Conservation (phyloP, 2,888 invertebrate genomes). For the Piscicola geometra region DNA sequence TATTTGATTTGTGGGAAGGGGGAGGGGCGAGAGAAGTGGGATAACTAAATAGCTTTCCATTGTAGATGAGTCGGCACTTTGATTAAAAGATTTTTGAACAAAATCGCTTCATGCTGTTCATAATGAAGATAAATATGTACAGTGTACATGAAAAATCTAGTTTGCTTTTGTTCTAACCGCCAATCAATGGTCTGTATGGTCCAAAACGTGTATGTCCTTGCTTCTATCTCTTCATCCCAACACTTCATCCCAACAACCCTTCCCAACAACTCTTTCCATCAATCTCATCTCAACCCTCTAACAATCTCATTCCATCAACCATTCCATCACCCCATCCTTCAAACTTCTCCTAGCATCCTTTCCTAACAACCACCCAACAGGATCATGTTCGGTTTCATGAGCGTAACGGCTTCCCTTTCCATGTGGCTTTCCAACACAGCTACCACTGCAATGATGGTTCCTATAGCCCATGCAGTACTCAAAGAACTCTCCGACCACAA, state of each 20-base stretch:
- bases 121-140: too few species aligned
- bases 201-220: too few species aligned
- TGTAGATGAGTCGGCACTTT: background rate
- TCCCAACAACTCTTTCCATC: background rate
- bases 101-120: too few species aligned
- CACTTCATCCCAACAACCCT: background rate
- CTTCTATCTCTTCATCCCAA: too few species aligned
- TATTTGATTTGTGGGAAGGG: too few species aligned
- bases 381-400: constrained; percentile 76
- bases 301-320: background rate
- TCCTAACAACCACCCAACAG: constrained; percentile 39
- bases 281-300: background rate
- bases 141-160: too few species aligned
- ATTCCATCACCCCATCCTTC: background rate
- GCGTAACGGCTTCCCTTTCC: constrained; percentile 87
- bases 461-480: constrained; percentile 51
- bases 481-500: constrained; percentile 62
- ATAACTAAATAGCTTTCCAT: too few species aligned
- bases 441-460: constrained; percentile 58
- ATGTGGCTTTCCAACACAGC: constrained; percentile 97
- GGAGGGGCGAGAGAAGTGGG: too few species aligned
- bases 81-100: background rate
- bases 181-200: too few species aligned
- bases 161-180: too few species aligned
- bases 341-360: background rate